Percentiles rank a stretch among this genome's conserved stretches.
Evolutionary conservation across 2,113 vertebrate genomes (phyloP).

Genomic region (Rhinolophus sinicus): DNA sequence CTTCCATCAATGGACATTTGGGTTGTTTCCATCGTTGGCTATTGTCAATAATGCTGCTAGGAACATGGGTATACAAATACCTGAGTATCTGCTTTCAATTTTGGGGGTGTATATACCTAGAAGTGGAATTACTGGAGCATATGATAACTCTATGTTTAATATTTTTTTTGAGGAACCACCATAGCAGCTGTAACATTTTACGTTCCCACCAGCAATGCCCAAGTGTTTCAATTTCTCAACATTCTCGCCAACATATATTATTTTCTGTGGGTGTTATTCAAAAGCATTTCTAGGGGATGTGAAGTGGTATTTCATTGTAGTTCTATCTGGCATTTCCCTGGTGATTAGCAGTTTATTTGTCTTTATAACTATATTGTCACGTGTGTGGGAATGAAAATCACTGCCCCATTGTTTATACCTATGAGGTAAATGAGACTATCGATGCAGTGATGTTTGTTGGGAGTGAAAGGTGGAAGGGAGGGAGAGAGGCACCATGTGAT

Average conservation of each 20-base stretch:
- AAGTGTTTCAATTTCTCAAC: background rate
- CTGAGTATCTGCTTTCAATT: background rate
- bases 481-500: background rate
- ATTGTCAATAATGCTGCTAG: background rate
- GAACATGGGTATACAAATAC: background rate
- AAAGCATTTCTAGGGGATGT: background rate
- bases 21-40: background rate
- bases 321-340: background rate
- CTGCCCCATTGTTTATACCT: background rate
- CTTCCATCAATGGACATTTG: background rate
- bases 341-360: background rate
- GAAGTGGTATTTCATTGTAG: background rate
- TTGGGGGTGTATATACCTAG: background rate
- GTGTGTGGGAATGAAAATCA: background rate
- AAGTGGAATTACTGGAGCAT: background rate
- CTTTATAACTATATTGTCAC: background rate
- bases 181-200: background rate
- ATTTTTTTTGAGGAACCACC: background rate
- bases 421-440: background rate
- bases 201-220: background rate
- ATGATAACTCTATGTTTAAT: background rate
- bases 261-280: background rate
- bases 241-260: background rate
- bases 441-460: background rate
- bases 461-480: background rate